These are phyloP conservation scores for Ophion ventricosus DNA, from an alignment of 2,888 invertebrate genomes.

Conservation along the genomic window DNA sequence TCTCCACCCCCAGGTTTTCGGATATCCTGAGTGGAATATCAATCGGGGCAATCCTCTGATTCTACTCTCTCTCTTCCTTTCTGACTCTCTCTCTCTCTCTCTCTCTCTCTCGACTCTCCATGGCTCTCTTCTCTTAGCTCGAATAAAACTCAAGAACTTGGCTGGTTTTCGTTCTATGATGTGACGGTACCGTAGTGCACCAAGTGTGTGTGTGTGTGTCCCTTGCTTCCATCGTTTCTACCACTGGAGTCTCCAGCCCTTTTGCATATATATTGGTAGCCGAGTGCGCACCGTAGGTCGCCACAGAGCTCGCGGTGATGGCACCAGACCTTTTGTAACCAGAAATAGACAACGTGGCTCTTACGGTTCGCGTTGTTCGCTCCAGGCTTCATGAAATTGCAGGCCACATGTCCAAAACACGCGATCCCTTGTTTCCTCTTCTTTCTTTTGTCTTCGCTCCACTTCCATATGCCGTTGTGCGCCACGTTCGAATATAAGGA, in stretches of 20 bases:
- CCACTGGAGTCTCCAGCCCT: constrained; percentile 62
- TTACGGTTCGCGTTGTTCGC: constrained; percentile 26
- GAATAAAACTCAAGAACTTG: constrained; percentile 44
- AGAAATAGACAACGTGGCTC: constrained; percentile 43
- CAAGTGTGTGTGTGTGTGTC: constrained; percentile 12
- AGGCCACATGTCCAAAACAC: constrained; percentile 46
- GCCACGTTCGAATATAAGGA: background rate
- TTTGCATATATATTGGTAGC: constrained; percentile 78
- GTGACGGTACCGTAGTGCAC: constrained; percentile 39
- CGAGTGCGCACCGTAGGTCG: constrained; percentile 54
- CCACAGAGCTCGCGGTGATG: constrained; percentile 19
- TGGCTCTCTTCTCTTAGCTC: constrained; percentile 67
- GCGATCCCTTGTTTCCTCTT: constrained; percentile 20
- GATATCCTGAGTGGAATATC: constrained; percentile 79
- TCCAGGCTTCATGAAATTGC: constrained; percentile 29
- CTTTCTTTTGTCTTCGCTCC: constrained; percentile 10
- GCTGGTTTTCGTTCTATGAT: constrained; percentile 34
- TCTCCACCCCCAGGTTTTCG: constrained; percentile 72
- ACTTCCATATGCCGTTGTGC: background rate
- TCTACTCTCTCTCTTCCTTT: background rate
- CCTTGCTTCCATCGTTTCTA: constrained; percentile 41
- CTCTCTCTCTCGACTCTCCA: background rate
- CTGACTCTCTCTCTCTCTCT: no score
- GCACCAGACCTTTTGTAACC: constrained; percentile 43
- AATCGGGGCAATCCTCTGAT: constrained; percentile 72